These are phyloP conservation scores for Chitala chitala DNA, from an alignment of 2,113 vertebrate species.

Conservation along the genomic window DNA sequence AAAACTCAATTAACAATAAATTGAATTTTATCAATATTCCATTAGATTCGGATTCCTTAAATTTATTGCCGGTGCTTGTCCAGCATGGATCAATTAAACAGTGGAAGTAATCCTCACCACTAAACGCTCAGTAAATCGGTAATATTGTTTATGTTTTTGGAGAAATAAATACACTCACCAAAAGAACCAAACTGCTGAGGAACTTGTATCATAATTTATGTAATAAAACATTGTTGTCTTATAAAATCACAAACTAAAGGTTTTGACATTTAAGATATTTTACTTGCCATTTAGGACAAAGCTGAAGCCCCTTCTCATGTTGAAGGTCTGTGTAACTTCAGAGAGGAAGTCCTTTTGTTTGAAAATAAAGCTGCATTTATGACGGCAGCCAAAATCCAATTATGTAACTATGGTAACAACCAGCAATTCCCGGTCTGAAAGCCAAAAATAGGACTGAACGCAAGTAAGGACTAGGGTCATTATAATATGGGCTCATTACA, in stretches of 20 bases:
- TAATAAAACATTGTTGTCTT: background rate
- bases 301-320: background rate
- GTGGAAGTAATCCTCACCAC: too few species aligned
- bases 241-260: background rate
- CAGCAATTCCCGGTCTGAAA: background rate
- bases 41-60: too few species aligned
- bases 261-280: background rate
- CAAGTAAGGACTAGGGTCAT: background rate
- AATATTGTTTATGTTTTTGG: too few species aligned
- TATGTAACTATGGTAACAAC: constrained; percentile 1
- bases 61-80: too few species aligned
- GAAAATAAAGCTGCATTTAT: constrained; percentile 18
- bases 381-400: constrained; percentile 4
- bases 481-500: background rate
- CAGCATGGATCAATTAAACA: too few species aligned
- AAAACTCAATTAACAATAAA: too few species aligned
- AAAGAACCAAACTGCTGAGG: too few species aligned
- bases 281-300: background rate
- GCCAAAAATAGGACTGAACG: background rate
- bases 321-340: background rate
- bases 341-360: constrained; percentile 19
- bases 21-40: too few species aligned
- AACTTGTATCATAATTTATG: too few species aligned
- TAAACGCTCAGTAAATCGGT: too few species aligned
- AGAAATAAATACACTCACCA: too few species aligned